Evolutionary conservation across 2,888 invertebrate genomes (phyloP).

Genomic region (Willowsia nigromaculata): DNA sequence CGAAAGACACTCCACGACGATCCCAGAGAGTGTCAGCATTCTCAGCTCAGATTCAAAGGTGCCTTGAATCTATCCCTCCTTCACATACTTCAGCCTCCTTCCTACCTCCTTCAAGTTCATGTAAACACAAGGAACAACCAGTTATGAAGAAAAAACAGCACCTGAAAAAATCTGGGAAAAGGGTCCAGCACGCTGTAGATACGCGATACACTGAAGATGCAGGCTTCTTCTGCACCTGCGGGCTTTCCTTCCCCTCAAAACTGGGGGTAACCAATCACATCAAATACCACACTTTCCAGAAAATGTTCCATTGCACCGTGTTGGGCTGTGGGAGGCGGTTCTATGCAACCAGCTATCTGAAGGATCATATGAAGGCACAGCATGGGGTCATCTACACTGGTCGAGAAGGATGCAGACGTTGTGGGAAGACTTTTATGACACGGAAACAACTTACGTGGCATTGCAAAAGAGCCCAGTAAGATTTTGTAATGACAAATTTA

Average conservation of each 20-base stretch:
- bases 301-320: background rate
- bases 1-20: too few relatives aligned
- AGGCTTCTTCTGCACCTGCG: background rate
- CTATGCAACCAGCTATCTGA: background rate
- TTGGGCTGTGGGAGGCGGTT: background rate
- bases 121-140: too few relatives aligned
- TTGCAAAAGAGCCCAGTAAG: conserved; percentile 8
- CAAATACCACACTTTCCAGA: background rate
- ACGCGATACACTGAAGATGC: background rate
- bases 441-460: background rate
- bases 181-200: background rate
- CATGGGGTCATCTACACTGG: background rate
- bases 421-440: background rate
- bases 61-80: too few relatives aligned
- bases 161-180: too few relatives aligned
- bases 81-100: background rate
- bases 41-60: too few relatives aligned
- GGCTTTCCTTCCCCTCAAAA: background rate
- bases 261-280: background rate
- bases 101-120: background rate
- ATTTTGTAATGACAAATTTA: too few relatives aligned
- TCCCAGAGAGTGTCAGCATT: too few relatives aligned
- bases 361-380: background rate
- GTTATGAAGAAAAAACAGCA: too few relatives aligned
- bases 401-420: background rate